phyloP scores from a whole-genome alignment of 2,888 invertebrate genomes.

The Agrotis segetum region DNA sequence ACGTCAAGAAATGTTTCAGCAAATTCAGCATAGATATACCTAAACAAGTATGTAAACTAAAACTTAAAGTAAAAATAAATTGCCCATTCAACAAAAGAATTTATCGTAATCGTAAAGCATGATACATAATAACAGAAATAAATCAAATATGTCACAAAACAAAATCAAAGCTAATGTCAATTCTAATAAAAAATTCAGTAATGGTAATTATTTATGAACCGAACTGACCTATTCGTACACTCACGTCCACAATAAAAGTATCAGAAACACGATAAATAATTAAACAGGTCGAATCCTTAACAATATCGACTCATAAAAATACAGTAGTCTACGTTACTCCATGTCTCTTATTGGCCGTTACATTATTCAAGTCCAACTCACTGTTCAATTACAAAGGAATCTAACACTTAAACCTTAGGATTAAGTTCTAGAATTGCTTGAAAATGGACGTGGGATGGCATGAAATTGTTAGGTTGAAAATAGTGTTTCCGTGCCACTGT shows the following conservation, averaged over 20 bases:
- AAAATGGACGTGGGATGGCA: not conserved
- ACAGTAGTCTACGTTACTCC: conserved; percentile 29
- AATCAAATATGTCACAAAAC: not conserved
- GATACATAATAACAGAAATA: too few species aligned
- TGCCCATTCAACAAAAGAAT: too few species aligned
- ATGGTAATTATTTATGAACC: conserved; percentile 31
- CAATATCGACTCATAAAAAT: conserved; percentile 55
- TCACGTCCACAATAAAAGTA: conserved; percentile 10
- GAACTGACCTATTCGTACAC: conserved; percentile 1
- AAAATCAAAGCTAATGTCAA: conserved; percentile 16
- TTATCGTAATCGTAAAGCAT: too few species aligned
- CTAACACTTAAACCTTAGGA: conserved; percentile 15
- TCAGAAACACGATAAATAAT: conserved; percentile 45
- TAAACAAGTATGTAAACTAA: not conserved
- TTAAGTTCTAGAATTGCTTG: conserved; percentile 38
- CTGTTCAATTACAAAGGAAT: conserved; percentile 36
- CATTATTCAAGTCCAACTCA: conserved; percentile 53
- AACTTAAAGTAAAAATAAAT: not conserved
- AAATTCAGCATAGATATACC: not conserved
- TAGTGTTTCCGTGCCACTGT: conserved; percentile 13
- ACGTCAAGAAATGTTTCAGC: not conserved
- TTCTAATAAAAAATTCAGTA: not conserved
- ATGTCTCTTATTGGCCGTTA: conserved; percentile 35
- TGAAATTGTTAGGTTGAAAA: conserved; percentile 41
- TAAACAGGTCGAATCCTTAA: conserved; percentile 31